These are phyloP conservation scores for Drosophila truncata DNA, from an alignment of 1,140 invertebrate genomes.

Conservation along the genomic window DNA sequence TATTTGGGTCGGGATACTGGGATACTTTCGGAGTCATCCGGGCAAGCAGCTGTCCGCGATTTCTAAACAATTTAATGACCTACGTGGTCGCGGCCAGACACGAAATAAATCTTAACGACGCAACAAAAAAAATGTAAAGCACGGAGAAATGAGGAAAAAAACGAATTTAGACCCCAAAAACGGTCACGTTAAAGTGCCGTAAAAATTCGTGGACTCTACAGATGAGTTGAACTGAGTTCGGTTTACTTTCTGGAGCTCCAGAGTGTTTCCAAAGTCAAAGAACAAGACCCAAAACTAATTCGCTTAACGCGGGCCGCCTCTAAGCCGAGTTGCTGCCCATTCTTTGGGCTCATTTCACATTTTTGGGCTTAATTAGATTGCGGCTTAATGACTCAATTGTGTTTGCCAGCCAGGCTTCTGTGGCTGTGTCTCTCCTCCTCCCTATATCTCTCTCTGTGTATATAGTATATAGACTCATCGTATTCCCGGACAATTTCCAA, in stretches of 20 bases:
- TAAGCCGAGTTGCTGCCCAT: slow-evolving; percentile 39
- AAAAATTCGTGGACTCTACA: slow-evolving; percentile 52
- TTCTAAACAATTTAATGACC: slow-evolving; percentile 82
- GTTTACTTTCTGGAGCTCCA: slow-evolving; percentile 11
- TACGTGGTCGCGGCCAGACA: slow-evolving; percentile 77
- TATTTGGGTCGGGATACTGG: slow-evolving; percentile 37
- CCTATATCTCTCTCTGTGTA: background rate
- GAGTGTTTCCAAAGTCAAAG: slow-evolving; percentile 47
- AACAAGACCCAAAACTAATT: slow-evolving; percentile 62
- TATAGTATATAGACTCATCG: background rate
- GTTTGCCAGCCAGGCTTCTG: slow-evolving; percentile 49
- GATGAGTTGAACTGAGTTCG: slow-evolving; percentile 20
- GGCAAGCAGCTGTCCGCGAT: slow-evolving; percentile 60
- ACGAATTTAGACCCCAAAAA: slow-evolving; percentile 49
- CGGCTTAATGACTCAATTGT: slow-evolving; percentile 82
- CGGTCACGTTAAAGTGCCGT: slow-evolving; percentile 77
- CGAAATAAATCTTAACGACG: slow-evolving; percentile 71
- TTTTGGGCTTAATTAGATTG: slow-evolving; percentile 82
- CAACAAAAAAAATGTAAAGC: slow-evolving; percentile 62
- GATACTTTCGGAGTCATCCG: slow-evolving; percentile 31
- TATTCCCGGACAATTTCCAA: slow-evolving; percentile 61
- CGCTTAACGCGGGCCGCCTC: slow-evolving; percentile 44
- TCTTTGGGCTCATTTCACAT: slow-evolving; percentile 63
- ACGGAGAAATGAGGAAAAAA: slow-evolving; percentile 18
- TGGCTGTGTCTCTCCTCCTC: background rate